Evolutionary conservation across 2,797 vertebrate species (phyloP), one percentile per base, ranked within the genome.

Genomic region (Periophthalmus magnuspinnatus): DNA sequence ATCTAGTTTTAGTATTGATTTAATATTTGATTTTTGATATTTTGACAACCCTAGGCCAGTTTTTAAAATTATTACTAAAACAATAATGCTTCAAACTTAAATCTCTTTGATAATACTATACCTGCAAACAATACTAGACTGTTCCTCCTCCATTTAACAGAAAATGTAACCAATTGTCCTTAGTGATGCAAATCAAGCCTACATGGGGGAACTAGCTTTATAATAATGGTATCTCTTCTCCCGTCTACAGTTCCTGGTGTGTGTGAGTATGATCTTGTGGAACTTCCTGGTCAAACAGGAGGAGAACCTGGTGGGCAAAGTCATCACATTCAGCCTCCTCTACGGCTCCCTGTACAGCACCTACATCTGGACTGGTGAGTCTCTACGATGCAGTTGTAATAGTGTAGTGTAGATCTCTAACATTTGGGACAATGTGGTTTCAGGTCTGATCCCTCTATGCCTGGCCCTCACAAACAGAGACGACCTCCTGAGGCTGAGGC

Each of bases 281-380:
- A 97, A 96, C 87, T 95, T 97, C 74, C 84, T 94, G 77, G 93
- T 95, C 85, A 93, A 93, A 81, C 93, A 96, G 82, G 89, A 97
- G 22, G 90, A 94, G 47, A 95, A 92, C 81, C 80, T 94, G 67
- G 79, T 95, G 13, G 86, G 94, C 57, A 96, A 96, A 83, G 94
- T 95, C 55, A 84, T 98, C 24, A 94, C 95, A 34, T 99, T 98
- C 89, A 94, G 94, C 45, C 79, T 99, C 66, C 93, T 99, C 19
- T 99, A 98, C 61, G 95, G 96, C n/a, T 95, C 97, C 24, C 93
- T 99, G 74, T 99, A 98, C 84, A 96, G 97, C 91, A 96, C 96
- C 41, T 99, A 97, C 81, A 78, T 97, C 1, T 99, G 97, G 97
- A 95, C 97, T 86, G 97, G 97, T 96, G 86, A 41, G 93, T 13